Percentiles rank a stretch among this genome's conserved stretches.
phyloP scores from a whole-genome alignment of 2,797 vertebrate species.

The Menidia menidia region DNA sequence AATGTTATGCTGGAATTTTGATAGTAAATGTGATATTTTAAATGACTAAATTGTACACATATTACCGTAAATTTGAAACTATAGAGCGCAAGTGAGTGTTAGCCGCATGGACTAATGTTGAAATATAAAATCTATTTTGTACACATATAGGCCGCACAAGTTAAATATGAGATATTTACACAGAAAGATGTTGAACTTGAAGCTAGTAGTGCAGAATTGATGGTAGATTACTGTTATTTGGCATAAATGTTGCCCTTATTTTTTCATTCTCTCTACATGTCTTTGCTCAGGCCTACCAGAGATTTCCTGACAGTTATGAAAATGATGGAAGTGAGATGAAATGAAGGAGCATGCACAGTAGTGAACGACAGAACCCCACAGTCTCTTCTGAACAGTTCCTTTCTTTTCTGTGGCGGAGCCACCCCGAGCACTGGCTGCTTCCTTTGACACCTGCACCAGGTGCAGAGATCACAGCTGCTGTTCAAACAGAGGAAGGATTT shows the following conservation, averaged over 20 bases:
- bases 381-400: slow-evolving; percentile 82
- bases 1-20: not conserved
- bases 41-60: no score
- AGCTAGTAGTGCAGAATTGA: not conserved
- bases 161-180: no score
- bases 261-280: not conserved
- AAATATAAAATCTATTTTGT: no score
- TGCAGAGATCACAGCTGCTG: slow-evolving; percentile 60
- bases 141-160: no score
- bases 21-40: no score
- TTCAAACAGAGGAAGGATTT: slow-evolving; percentile 52
- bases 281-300: slow-evolving; percentile 51
- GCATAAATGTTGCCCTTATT: no score
- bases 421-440: slow-evolving; percentile 52
- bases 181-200: not conserved
- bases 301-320: slow-evolving; percentile 37
- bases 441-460: slow-evolving; percentile 66
- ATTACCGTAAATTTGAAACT: no score
- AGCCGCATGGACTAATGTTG: no score
- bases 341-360: slow-evolving; percentile 74
- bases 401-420: slow-evolving; percentile 68
- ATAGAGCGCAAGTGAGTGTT: no score
- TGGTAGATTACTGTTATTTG: not conserved
- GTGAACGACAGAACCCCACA: slow-evolving; percentile 86
- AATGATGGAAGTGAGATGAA: slow-evolving; percentile 72